Conservation (phyloP, 2,113 vertebrate species). For the Albula glossodonta region DNA sequence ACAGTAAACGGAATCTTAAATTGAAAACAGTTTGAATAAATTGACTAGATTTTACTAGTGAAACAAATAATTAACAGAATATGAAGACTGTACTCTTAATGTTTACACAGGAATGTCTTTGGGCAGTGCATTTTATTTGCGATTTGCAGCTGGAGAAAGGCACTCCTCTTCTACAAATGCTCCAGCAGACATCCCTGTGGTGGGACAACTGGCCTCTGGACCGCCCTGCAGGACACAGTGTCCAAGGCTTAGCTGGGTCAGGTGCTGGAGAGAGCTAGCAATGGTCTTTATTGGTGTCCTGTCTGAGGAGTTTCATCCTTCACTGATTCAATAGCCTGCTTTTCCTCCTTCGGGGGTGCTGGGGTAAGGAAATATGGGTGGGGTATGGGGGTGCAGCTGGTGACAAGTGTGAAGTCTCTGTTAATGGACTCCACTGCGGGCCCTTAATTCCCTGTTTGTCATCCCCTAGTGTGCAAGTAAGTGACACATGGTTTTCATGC, state of each 20-base stretch:
- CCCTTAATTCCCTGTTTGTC: conserved; percentile 21
- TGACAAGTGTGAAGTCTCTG: conserved; percentile 17
- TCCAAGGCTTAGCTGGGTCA: background rate
- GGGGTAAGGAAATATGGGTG: background rate
- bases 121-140: no score
- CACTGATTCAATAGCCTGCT: background rate
- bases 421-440: conserved; percentile 1
- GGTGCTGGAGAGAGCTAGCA: background rate
- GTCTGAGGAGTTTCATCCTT: background rate
- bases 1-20: no score
- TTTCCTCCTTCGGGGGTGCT: background rate
- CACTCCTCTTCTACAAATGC: background rate
- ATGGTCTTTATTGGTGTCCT: background rate
- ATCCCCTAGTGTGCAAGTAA: conserved; percentile 15
- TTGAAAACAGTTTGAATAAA: no score
- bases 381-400: conserved; percentile 33
- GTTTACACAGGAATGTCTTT: no score
- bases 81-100: no score
- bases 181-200: background rate
- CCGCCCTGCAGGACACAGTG: background rate
- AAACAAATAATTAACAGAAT: no score
- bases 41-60: no score
- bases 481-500: conserved; percentile 6
- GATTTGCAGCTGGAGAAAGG: no score
- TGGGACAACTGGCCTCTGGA: background rate